A percentile compares a stretch with the other conserved stretches of the same genome.
Evolutionary conservation across 37 sponge, comb jelly and placozoan species (phyloP).

Genomic region (Chondrosia reniformis): DNA sequence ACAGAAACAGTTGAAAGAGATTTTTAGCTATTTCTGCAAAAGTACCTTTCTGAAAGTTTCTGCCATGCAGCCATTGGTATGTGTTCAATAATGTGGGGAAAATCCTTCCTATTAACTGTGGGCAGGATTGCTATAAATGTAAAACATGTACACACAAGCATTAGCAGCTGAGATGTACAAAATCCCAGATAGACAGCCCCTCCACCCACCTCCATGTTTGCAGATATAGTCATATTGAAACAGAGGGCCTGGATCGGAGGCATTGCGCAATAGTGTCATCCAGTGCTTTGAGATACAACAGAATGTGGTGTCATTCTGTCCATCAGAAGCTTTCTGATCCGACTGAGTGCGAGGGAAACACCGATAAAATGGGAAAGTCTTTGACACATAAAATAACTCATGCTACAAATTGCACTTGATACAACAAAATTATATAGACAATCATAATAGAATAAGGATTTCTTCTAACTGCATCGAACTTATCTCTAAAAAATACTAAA

Average conservation of each 20-base stretch:
- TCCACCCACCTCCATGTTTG: constrained; percentile 72
- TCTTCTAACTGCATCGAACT: too few species aligned
- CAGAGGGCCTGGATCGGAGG: constrained; percentile 69
- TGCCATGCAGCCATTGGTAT: constrained; percentile 58
- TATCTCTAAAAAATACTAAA: too few species aligned
- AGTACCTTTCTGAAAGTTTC: constrained; percentile 28
- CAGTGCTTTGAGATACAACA: constrained; percentile 82
- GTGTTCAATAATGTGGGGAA: background rate
- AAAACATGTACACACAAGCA: background rate
- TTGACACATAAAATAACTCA: background rate
- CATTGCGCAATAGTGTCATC: constrained; percentile 53
- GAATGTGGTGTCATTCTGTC: constrained; percentile 1
- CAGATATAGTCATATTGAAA: constrained; percentile 69
- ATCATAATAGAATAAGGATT: too few species aligned
- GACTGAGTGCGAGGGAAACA: background rate
- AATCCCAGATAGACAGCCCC: too few species aligned
- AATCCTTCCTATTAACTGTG: constrained; percentile 8
- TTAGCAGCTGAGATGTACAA: background rate
- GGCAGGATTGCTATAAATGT: background rate
- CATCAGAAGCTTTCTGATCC: constrained; percentile 17
- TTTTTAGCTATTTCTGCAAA: background rate
- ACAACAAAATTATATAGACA: too few species aligned
- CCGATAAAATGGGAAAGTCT: background rate
- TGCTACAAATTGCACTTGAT: too few species aligned
- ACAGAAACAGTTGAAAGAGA: too few species aligned